A percentile compares a stretch with the other conserved stretches of the same genome.
phyloP scores from a whole-genome alignment of 2,888 invertebrate genomes.

The Eupithecia tripunctaria region DNA sequence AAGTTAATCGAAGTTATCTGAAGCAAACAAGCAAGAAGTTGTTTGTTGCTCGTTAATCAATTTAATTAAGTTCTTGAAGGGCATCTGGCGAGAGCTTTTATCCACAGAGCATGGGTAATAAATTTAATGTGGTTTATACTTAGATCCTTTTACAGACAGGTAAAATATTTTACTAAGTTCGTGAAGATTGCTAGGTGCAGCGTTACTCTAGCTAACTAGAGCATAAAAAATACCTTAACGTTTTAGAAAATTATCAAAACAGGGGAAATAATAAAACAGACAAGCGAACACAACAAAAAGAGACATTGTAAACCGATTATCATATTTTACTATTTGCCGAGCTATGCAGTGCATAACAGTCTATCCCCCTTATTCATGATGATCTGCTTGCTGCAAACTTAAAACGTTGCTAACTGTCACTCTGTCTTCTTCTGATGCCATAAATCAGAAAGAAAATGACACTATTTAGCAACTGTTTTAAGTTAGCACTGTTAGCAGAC shows the following conservation, averaged over 20 bases:
- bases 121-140: neutral
- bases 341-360: neutral
- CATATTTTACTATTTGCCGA: neutral
- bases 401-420: no score
- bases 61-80: constrained; percentile 69
- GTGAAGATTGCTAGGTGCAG: no score
- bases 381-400: no score
- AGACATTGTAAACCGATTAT: neutral
- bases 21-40: neutral
- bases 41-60: constrained; percentile 18
- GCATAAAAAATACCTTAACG: no score
- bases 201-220: no score
- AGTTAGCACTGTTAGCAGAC: no score
- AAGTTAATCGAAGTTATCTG: neutral
- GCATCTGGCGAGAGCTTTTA: constrained; percentile 60
- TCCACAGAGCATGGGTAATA: constrained; percentile 18
- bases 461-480: no score
- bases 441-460: no score
- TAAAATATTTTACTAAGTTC: no score
- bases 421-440: no score
- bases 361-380: no score
- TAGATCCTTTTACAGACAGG: neutral
- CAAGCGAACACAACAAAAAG: neutral
- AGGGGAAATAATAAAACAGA: neutral
- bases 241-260: no score